Base-by-base conservation (phyloP, 2,888 invertebrate genomes). In the Strigamia crassipes region DNA sequence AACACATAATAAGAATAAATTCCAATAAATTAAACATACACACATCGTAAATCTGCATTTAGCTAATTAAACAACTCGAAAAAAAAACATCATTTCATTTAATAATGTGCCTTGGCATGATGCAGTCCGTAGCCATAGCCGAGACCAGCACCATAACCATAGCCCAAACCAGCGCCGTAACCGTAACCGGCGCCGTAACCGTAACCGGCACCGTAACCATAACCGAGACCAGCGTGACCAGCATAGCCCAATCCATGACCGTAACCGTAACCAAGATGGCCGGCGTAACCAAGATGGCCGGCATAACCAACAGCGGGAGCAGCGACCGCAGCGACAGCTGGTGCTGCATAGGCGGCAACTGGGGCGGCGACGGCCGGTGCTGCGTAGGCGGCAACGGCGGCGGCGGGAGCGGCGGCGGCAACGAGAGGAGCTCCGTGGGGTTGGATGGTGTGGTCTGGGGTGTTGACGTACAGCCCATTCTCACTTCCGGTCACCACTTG, bases 401-500 rank as follows among this genome's bases (percentile, higher is more conserved):
- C 38, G 23, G 42, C 41, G 1, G 42, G 41, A 9, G 79, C 79
- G n/a, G 41, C 41, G 18, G 79, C 41, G 12, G 79, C 79, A 3
- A 79, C 79, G 15, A 13, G 38, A n/a, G 61, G 56, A 23, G 13
- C 38, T 18, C n/a, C 66, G 42, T 81, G 23, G 8, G 81, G 81
- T 34, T 31, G 56, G 38, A 83, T 79, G 15, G 79, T 46, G 31
- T 82, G 42, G 13, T 56, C 81, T 15, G 31, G 31, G 18, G 79
- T 34, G 46, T 83, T 56, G 56, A 83, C 79, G 82, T 83, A 83
- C 13, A 83, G 82, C 10, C 83, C 83, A 46, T 83, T 79, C 31
- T 79, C 78, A 73, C 80, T 61, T 61, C 83, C 83, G 21, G 41
- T 46, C 31, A 83, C 77, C 27, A 78, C 78, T 82, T 82, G 82